Conservation (phyloP, 2,797 vertebrate genomes). For the Microctenopoma stevenorrisi region DNA sequence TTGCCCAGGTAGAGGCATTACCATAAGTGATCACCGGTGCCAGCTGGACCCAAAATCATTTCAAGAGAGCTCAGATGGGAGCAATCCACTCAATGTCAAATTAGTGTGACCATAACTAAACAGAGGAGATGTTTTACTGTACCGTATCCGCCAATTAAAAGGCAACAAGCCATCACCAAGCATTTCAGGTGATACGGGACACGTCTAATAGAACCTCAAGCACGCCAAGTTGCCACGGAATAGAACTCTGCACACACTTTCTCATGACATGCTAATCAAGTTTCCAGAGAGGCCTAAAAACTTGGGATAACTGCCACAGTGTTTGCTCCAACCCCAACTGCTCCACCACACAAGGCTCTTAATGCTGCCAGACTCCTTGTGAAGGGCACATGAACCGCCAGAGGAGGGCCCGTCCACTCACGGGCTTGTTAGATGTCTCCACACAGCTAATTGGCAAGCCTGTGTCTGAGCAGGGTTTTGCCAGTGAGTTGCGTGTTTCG, state of each 20-base stretch:
- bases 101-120: not conserved
- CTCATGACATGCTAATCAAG: conserved; percentile 15
- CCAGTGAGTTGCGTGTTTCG: conserved; percentile 50
- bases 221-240: not conserved
- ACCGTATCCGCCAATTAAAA: not conserved
- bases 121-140: not conserved
- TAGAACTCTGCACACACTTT: not conserved
- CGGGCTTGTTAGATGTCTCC: conserved; percentile 48
- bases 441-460: conserved; percentile 55
- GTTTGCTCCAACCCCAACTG: conserved; percentile 19
- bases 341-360: conserved; percentile 28
- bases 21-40: not conserved
- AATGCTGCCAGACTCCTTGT: conserved; percentile 27
- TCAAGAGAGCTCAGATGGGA: not conserved
- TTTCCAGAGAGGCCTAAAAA: conserved; percentile 3
- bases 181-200: not conserved
- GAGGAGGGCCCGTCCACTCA: conserved; percentile 48
- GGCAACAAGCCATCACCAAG: not conserved
- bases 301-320: conserved; percentile 7
- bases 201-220: not conserved
- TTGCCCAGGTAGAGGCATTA: not conserved
- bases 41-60: not conserved
- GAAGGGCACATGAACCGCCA: conserved; percentile 33
- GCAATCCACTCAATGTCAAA: not conserved
- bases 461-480: conserved; percentile 37